These are phyloP conservation scores for Lucilia sericata DNA, from an alignment of 1,140 invertebrate genomes.

Conservation along the genomic window DNA sequence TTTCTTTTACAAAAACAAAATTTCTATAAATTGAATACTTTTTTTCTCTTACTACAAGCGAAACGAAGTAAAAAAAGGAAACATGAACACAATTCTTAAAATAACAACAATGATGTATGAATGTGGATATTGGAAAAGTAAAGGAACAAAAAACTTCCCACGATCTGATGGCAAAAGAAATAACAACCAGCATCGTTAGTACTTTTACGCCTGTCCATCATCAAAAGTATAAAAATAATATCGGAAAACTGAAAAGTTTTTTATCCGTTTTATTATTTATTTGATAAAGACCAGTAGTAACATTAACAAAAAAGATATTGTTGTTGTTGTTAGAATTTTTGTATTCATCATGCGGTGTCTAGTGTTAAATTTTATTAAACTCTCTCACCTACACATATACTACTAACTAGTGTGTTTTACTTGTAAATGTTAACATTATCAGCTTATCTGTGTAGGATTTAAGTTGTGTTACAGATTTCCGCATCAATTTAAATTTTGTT, in stretches of 20 bases:
- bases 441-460: neutral
- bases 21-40: neutral
- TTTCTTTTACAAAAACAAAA: neutral
- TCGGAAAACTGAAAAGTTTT: neutral
- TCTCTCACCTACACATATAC: neutral
- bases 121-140: neutral
- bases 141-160: neutral
- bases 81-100: neutral
- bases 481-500: conserved; percentile 12
- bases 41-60: neutral
- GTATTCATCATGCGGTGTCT: neutral
- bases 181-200: neutral
- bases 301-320: neutral
- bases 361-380: neutral
- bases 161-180: neutral
- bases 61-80: neutral
- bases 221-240: neutral
- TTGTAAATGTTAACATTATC: neutral
- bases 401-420: neutral
- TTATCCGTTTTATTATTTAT: neutral
- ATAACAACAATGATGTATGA: neutral
- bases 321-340: neutral
- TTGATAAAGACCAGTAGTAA: neutral
- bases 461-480: neutral
- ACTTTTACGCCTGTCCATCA: conserved; percentile 19